A percentile compares a stretch with the other conserved stretches of the same genome.
These are phyloP conservation scores for Vireo griseus DNA, from an alignment of 2,797 vertebrate species.

Conservation along the genomic window DNA sequence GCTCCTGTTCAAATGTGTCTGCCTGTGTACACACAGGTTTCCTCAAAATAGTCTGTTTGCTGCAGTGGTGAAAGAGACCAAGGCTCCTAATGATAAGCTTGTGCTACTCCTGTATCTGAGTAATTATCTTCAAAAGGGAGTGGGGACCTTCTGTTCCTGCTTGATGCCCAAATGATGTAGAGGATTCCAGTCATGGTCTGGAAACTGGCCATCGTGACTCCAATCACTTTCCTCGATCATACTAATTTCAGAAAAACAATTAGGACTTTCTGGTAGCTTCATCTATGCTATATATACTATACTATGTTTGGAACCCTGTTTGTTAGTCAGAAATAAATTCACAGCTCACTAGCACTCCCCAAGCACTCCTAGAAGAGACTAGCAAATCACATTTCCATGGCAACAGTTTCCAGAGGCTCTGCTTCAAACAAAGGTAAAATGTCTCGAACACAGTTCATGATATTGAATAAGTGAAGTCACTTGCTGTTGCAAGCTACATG, in stretches of 20 bases:
- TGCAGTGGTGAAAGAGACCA: background rate
- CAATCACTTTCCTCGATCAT: background rate
- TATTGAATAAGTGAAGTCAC: background rate
- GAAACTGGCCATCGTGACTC: background rate
- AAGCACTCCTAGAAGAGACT: background rate
- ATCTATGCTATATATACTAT: background rate
- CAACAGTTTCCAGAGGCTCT: background rate
- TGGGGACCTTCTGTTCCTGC: background rate
- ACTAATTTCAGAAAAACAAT: background rate
- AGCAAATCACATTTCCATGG: slow-evolving; percentile 27
- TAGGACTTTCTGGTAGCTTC: background rate
- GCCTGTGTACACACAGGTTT: background rate
- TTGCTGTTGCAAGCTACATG: background rate
- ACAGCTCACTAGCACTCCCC: background rate
- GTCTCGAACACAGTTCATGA: background rate
- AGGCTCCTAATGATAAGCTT: background rate
- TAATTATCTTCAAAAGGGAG: background rate
- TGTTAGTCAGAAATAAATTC: background rate
- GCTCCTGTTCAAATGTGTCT: background rate
- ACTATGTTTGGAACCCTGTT: background rate
- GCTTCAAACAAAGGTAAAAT: background rate
- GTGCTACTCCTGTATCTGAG: background rate
- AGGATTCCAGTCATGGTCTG: background rate
- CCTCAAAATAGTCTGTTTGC: background rate
- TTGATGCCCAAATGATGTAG: background rate